These are phyloP conservation scores for Myiozetetes cayanensis DNA, from an alignment of 2,113 vertebrate species.

Conservation along the genomic window DNA sequence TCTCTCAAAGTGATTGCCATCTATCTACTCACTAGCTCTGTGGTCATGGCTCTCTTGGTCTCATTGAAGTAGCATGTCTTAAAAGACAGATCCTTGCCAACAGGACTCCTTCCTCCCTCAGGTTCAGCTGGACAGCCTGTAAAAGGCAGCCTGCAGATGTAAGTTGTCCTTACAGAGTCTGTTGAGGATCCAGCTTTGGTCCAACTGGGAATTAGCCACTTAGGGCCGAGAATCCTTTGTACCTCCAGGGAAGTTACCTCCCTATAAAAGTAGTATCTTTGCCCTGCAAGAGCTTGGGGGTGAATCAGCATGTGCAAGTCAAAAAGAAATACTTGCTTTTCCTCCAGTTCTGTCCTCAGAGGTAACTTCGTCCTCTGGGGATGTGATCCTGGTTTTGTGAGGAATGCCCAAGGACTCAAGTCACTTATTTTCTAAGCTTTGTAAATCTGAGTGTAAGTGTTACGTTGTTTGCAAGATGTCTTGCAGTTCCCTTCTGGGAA, in stretches of 20 bases:
- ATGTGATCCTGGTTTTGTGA: not conserved
- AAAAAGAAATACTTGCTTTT: not conserved
- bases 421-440: not conserved
- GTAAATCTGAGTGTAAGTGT: not conserved
- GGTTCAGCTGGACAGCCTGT: not conserved
- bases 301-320: not conserved
- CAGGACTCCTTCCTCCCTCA: not conserved
- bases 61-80: not conserved
- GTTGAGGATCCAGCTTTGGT: not conserved
- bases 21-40: not conserved
- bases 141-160: accelerated
- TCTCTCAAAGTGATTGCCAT: not conserved
- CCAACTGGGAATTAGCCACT: not conserved
- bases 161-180: not conserved
- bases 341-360: not conserved
- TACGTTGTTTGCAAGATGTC: not conserved
- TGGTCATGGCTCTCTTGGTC: not conserved
- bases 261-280: not conserved
- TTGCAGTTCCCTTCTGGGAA: not conserved
- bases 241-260: not conserved
- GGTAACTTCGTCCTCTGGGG: not conserved
- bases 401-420: not conserved
- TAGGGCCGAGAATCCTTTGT: not conserved
- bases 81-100: not conserved
- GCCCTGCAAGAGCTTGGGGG: not conserved